Conservation (phyloP, 64 coral and sea anemone genomes). For the Stichodactyla mertensii region DNA sequence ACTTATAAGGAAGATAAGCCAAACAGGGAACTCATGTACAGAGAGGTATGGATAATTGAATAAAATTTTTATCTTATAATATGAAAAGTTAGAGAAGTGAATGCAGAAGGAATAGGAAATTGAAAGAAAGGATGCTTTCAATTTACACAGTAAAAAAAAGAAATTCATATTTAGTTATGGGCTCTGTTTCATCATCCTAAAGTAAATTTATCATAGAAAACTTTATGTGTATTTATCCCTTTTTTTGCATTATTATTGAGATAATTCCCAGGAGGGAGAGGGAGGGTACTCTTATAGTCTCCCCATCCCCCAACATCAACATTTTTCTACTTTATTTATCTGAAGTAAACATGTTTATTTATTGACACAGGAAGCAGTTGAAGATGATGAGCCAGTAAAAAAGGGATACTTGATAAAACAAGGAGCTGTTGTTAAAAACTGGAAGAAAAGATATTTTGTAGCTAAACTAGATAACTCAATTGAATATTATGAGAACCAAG, state of each 20-base stretch:
- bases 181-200: no score
- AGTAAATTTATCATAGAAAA: no score
- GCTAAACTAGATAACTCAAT: slow-evolving; percentile 75
- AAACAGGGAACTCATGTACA: slow-evolving; percentile 39
- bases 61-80: neutral
- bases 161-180: no score
- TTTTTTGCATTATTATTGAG: no score
- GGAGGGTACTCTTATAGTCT: neutral
- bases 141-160: no score
- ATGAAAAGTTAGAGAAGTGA: neutral
- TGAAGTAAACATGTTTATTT: neutral
- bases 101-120: no score
- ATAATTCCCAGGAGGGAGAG: no score
- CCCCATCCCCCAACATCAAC: neutral
- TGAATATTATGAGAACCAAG: slow-evolving; percentile 91
- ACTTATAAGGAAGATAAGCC: slow-evolving; percentile 58
- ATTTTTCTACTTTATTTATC: neutral
- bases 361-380: neutral
- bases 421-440: slow-evolving; percentile 83
- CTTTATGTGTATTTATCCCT: no score
- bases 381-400: slow-evolving; percentile 38
- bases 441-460: slow-evolving; percentile 92
- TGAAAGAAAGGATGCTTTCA: no score
- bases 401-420: slow-evolving; percentile 83
- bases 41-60: slow-evolving; percentile 26